Evolutionary conservation across 2,888 invertebrate genomes (phyloP).

Genomic region (Synanthedon myopaeformis): DNA sequence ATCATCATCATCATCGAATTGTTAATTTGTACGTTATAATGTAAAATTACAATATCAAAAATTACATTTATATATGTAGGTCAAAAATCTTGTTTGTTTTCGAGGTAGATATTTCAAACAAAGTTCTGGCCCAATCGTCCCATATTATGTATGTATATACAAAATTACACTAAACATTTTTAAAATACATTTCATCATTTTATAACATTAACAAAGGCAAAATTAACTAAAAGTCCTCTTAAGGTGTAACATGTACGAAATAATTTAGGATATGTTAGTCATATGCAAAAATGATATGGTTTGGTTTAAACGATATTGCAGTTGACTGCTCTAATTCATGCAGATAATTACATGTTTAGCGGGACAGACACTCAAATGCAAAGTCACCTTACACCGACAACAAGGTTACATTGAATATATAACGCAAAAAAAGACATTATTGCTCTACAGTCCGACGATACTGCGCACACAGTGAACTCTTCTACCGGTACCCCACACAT

Average conservation of each 20-base stretch:
- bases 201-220: constrained; percentile 28
- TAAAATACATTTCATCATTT: constrained; percentile 8
- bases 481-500: neutral
- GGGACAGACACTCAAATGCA: constrained; percentile 60
- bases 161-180: constrained; percentile 24
- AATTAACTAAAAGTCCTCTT: constrained; percentile 36
- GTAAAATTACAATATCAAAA: no score
- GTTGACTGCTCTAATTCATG: constrained; percentile 51
- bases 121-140: constrained; percentile 40
- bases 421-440: constrained; percentile 41
- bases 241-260: constrained; percentile 29
- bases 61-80: no score
- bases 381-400: constrained; percentile 63
- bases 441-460: constrained; percentile 33
- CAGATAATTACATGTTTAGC: constrained; percentile 57
- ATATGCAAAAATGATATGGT: constrained; percentile 61
- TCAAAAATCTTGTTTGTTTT: constrained; percentile 11
- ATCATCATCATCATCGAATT: no score
- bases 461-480: constrained; percentile 10
- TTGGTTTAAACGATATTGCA: constrained; percentile 48
- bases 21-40: no score
- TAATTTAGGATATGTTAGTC: constrained; percentile 16
- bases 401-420: constrained; percentile 65
- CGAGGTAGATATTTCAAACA: constrained; percentile 15
- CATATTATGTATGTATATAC: constrained; percentile 22